A percentile compares a stretch with the other conserved stretches of the same genome.
Conservation (phyloP, 1,140 invertebrate species). For the Pemphigus obesinymphae region DNA sequence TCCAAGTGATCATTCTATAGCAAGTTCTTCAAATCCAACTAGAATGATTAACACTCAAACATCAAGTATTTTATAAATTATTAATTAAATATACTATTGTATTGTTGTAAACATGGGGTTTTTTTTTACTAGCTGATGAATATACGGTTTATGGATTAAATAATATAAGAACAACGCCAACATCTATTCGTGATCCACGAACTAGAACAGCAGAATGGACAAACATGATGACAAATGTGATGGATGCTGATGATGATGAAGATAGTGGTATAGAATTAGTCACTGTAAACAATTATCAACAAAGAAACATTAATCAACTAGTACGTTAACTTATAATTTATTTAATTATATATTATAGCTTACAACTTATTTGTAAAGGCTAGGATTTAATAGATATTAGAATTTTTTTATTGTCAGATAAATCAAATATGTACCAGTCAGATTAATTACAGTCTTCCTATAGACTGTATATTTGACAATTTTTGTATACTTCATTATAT, state of each 20-base stretch:
- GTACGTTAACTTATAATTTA: neutral
- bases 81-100: neutral
- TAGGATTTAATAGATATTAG: no score
- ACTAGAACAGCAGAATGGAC: neutral
- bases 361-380: no score
- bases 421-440: no score
- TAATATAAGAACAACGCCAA: neutral
- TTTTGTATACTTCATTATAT: no score
- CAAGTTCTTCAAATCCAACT: constrained; percentile 30
- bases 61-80: neutral
- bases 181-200: neutral
- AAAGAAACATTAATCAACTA: constrained; percentile 30
- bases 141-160: constrained; percentile 11
- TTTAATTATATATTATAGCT: neutral
- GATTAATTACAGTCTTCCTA: no score
- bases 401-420: no score
- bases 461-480: no score
- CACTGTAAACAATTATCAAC: constrained; percentile 19
- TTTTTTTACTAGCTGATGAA: constrained; percentile 22
- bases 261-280: constrained; percentile 35
- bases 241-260: constrained; percentile 37
- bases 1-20: constrained; percentile 21
- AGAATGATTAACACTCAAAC: constrained; percentile 26
- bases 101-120: neutral
- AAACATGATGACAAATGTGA: constrained; percentile 19